Base-by-base conservation (phyloP, 2,797 vertebrate genomes). In the Jordanella pulchra region DNA sequence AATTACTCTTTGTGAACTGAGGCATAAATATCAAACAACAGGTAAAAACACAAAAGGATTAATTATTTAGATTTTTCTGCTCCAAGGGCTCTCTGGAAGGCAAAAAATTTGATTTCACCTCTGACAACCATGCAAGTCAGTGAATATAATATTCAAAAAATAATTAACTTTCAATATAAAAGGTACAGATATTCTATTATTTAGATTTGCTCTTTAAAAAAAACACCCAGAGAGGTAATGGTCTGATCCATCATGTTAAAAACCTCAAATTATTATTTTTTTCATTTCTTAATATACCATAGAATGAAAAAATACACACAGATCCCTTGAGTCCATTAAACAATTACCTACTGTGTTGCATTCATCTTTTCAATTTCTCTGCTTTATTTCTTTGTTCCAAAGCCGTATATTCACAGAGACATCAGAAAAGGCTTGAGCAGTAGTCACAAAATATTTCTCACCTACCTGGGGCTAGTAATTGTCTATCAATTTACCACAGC, bases 401-500 rank as follows among this genome's bases (percentile, higher is more conserved):
- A 67, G 39, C 42, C 60, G 7, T 75, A 72, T 67, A 65, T 25
- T 74, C 76, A 69, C 11, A 61, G 79, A 84, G 84, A 72, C 32
- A 50, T 56, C 69, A 76, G 68, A 81, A 77, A 30, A 79, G 50
- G 67, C 78, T 67, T 79, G 48, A 58, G 48, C 39, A 7, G 42
- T 12, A 32, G 63, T 66, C 65, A 67, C 9, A 39, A 71, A 76
- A 74, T 77, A 87, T 79, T 76, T 77, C 50, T n/a, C 73, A 56
- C 70, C 66, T 50, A 79, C 79, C 72, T 44, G 4, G 0, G 74
- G 80, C 75, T 39, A 55, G 65, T 75, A 81, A 82, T 76, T 85
- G 80, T 83, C 81, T 82, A 67, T 80, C 84, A 84, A 45, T 85
- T 83, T 70, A 63, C 66, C 54, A 23, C 15, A n/a, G 64, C 65